Conservation (phyloP, 2,113 vertebrate genomes). For the Morone chrysops region DNA sequence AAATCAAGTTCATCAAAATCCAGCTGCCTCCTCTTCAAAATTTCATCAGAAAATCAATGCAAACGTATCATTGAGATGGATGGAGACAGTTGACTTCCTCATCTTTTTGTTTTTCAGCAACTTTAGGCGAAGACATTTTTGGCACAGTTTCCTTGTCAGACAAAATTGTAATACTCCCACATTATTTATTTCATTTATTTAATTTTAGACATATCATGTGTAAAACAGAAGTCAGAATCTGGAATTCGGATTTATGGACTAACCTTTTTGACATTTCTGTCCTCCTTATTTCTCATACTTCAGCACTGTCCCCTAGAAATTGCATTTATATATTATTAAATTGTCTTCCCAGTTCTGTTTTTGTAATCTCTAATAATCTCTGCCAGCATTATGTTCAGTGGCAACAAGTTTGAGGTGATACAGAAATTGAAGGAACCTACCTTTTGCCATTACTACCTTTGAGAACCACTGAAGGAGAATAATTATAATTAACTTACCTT, state of each 20-base stretch:
- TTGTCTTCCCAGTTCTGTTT: too few species aligned
- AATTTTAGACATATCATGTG: neutral
- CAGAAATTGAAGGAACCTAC: neutral
- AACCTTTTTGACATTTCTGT: neutral
- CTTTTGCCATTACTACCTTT: too few species aligned
- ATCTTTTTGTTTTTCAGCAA: neutral
- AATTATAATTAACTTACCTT: neutral
- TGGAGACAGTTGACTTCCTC: neutral
- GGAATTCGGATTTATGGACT: neutral
- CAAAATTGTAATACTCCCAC: neutral
- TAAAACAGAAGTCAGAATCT: neutral
- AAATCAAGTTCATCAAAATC: conserved; percentile 48
- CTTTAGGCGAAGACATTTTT: neutral
- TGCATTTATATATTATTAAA: too few species aligned
- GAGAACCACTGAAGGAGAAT: neutral
- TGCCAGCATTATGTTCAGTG: too few species aligned
- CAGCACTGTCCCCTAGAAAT: neutral
- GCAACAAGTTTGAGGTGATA: neutral
- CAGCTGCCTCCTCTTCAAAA: conserved; percentile 55
- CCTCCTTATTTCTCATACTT: neutral
- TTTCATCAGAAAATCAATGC: conserved; percentile 47
- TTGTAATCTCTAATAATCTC: too few species aligned
- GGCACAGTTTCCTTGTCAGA: too few species aligned
- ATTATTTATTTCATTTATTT: too few species aligned
- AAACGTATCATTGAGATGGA: neutral